A percentile compares a stretch with the other conserved stretches of the same genome.
These are phyloP conservation scores for Tinea trinotella DNA, from an alignment of 2,888 invertebrate genomes.

Conservation along the genomic window DNA sequence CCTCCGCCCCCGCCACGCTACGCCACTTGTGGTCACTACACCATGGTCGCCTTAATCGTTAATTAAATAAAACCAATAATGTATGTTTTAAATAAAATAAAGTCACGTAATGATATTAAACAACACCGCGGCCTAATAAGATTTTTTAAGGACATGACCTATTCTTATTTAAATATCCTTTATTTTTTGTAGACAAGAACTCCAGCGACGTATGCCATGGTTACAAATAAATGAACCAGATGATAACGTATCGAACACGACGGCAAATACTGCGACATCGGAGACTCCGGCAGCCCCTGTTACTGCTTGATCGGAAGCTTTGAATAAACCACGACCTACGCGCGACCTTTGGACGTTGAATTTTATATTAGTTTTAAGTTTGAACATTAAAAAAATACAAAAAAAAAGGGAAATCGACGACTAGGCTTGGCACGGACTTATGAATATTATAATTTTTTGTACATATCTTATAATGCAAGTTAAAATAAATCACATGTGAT, in stretches of 20 bases:
- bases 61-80: too few species aligned
- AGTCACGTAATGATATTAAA: too few species aligned
- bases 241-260: slow-evolving; percentile 73
- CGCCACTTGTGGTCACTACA: too few species aligned
- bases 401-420: not conserved
- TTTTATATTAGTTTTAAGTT: not conserved
- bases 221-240: slow-evolving; percentile 77
- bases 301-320: not conserved
- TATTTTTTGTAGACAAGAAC: slow-evolving; percentile 73
- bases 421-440: not conserved
- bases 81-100: too few species aligned
- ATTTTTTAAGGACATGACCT: not conserved
- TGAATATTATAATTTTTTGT: too few species aligned
- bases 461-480: too few species aligned
- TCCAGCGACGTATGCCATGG: slow-evolving; percentile 87
- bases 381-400: not conserved
- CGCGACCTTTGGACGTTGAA: not conserved
- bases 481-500: too few species aligned
- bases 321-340: too few species aligned
- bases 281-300: slow-evolving; percentile 27
- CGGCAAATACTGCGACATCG: slow-evolving; percentile 56
- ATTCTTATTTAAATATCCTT: too few species aligned
- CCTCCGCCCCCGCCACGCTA: too few species aligned
- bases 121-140: too few species aligned
- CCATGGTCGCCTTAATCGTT: too few species aligned